Conservation (phyloP, 2,888 invertebrate genomes). For the Oscheius myriophilus region DNA sequence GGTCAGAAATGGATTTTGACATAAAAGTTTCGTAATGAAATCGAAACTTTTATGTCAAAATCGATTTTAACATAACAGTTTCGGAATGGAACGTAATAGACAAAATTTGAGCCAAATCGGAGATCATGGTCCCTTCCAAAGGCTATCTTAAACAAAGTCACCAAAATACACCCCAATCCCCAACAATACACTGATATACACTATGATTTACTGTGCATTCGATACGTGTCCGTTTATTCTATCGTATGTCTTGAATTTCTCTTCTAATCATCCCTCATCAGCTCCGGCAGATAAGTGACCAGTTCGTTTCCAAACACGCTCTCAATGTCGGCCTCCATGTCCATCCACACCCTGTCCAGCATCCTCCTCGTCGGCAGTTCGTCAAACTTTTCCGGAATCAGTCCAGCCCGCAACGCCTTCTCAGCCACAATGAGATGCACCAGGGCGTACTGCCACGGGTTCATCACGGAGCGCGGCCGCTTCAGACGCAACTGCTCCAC, state of each 20-base stretch:
- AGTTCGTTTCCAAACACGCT: slow-evolving; percentile 12
- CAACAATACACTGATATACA: no score
- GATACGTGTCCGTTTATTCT: no score
- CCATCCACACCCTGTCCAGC: slow-evolving; percentile 5
- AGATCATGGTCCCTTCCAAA: no score
- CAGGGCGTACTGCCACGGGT: slow-evolving; percentile 38
- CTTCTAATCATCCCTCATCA: slow-evolving; percentile 4
- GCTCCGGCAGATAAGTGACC: slow-evolving; percentile 13
- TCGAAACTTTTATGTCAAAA: no score
- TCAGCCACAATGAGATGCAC: slow-evolving; percentile 34
- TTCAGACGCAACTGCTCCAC: slow-evolving; percentile 29
- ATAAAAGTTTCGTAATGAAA: no score
- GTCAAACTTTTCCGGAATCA: not conserved
- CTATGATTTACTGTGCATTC: no score
- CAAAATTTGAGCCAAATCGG: no score
- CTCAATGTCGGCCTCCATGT: slow-evolving; percentile 5
- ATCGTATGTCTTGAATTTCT: not conserved
- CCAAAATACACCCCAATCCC: no score
- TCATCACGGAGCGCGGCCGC: slow-evolving; percentile 37
- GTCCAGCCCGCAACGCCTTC: not conserved
- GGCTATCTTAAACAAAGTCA: no score
- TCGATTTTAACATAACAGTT: no score
- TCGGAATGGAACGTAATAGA: no score
- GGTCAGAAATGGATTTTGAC: no score
- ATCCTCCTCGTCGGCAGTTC: not conserved